phyloP scores from a whole-genome alignment of 92 coral and sea anemone species.

The Porites lobata region DNA sequence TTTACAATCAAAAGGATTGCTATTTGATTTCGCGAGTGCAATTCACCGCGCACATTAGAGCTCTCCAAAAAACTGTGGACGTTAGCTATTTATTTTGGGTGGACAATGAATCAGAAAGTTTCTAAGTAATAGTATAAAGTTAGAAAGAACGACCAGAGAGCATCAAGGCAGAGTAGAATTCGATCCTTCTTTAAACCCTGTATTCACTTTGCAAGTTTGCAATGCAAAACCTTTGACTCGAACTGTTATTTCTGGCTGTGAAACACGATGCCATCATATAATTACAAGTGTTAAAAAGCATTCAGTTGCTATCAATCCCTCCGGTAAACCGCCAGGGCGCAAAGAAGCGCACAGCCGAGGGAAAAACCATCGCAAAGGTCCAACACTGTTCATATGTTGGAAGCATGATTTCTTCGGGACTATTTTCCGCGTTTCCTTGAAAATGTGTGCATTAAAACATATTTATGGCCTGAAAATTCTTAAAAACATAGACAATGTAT shows the following conservation, averaged over 20 bases:
- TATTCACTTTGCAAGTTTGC: conserved; percentile 18
- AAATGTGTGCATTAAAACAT: conserved; percentile 12
- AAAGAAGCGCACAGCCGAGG: neutral
- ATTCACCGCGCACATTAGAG: neutral
- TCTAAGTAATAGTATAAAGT: neutral
- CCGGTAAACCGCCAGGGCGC: conserved; percentile 25
- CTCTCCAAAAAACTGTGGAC: neutral
- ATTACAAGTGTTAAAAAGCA: conserved; percentile 77
- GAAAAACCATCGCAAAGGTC: neutral
- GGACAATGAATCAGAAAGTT: conserved; percentile 57
- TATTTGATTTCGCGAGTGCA: neutral
- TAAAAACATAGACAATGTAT: conserved; percentile 56
- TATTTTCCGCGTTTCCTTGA: neutral
- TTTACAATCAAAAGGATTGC: neutral
- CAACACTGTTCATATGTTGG: neutral
- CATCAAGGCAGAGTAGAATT: neutral
- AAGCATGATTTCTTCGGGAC: neutral
- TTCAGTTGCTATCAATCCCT: conserved; percentile 35
- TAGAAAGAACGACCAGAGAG: neutral
- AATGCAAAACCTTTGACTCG: neutral
- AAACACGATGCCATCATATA: conserved; percentile 68
- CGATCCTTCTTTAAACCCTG: conserved; percentile 16
- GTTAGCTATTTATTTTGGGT: neutral
- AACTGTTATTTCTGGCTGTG: conserved; percentile 19
- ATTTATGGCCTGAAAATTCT: conserved; percentile 20